Conservation (phyloP, 2,113 vertebrate species). For the Prochilodus magdalenae region DNA sequence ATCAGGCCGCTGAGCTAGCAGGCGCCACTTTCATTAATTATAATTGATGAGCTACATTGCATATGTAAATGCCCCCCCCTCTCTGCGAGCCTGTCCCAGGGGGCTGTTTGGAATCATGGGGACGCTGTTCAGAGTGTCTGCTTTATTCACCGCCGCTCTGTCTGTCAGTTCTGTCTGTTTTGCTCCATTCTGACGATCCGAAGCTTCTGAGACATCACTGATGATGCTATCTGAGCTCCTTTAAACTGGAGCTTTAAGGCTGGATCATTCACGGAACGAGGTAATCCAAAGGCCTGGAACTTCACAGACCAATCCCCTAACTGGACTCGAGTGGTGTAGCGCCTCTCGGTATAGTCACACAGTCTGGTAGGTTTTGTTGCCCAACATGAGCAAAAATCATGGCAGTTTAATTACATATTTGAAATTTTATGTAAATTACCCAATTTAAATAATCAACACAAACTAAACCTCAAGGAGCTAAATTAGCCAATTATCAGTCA, state of each 20-base stretch:
- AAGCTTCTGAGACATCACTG: constrained; percentile 10
- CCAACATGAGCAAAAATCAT: too few relatives aligned
- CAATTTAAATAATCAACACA: too few relatives aligned
- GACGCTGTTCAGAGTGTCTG: constrained; percentile 20
- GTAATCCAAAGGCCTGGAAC: not conserved
- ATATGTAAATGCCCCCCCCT: constrained; percentile 56
- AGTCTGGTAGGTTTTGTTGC: too few relatives aligned
- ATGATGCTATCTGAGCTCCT: constrained; percentile 9
- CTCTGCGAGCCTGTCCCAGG: constrained; percentile 4
- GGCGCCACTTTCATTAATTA: constrained; percentile 56
- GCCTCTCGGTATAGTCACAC: too few relatives aligned
- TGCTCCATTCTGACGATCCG: constrained; percentile 27
- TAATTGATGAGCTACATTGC: constrained; percentile 58
- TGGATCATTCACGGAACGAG: not conserved
- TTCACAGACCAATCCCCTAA: not conserved
- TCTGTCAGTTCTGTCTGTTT: constrained; percentile 1
- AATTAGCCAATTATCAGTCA: too few relatives aligned
- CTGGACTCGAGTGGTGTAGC: too few relatives aligned
- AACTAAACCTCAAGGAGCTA: too few relatives aligned
- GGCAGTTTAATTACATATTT: too few relatives aligned
- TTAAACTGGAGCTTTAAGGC: not conserved
- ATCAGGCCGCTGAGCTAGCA: constrained; percentile 48
- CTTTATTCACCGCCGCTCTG: constrained; percentile 22
- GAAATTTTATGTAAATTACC: too few relatives aligned
- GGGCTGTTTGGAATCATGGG: constrained; percentile 15